phyloP scores from a whole-genome alignment of 2,888 invertebrate genomes.

The Lissocephala sabroskyi region DNA sequence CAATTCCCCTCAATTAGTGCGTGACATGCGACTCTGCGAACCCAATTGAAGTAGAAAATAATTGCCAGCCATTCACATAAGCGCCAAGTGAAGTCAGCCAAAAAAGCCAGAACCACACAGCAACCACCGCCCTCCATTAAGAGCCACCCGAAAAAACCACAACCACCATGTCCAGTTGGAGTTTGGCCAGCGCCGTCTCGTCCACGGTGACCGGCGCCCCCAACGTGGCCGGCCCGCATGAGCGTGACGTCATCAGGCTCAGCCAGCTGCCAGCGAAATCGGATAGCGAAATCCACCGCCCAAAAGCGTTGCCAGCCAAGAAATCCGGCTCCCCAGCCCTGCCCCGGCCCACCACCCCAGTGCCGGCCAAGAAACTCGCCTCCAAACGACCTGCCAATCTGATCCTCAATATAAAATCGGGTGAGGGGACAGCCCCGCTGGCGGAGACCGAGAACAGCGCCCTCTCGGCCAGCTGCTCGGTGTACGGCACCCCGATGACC shows the following conservation, averaged over 20 bases:
- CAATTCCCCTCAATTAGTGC: too few relatives aligned
- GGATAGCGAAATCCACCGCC: constrained; percentile 27
- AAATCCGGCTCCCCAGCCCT: constrained; percentile 1
- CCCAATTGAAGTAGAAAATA: too few relatives aligned
- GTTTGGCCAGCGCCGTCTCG: constrained; percentile 49
- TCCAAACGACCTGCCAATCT: constrained; percentile 42
- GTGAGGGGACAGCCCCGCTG: constrained; percentile 22
- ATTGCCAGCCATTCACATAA: too few relatives aligned
- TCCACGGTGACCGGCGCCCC: constrained; percentile 31
- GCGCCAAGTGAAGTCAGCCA: too few relatives aligned
- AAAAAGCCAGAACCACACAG: too few relatives aligned
- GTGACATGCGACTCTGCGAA: too few relatives aligned
- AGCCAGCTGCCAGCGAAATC: constrained; percentile 31
- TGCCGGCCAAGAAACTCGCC: constrained; percentile 35
- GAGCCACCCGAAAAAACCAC: too few relatives aligned
- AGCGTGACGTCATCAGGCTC: constrained; percentile 38
- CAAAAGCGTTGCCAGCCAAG: too few relatives aligned
- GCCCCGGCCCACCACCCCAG: constrained; percentile 44
- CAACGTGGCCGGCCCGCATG: not conserved
- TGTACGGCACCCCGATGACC: constrained; percentile 38
- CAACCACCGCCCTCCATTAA: too few relatives aligned
- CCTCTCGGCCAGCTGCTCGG: constrained; percentile 30
- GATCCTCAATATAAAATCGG: constrained; percentile 34
- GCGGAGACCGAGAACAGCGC: constrained; percentile 30
- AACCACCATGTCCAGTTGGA: constrained; percentile 48